A percentile compares a stretch with the other conserved stretches of the same genome.
These are phyloP conservation scores for Sebastolobus alascanus DNA, from an alignment of 2,797 vertebrate species.

Conservation along the genomic window DNA sequence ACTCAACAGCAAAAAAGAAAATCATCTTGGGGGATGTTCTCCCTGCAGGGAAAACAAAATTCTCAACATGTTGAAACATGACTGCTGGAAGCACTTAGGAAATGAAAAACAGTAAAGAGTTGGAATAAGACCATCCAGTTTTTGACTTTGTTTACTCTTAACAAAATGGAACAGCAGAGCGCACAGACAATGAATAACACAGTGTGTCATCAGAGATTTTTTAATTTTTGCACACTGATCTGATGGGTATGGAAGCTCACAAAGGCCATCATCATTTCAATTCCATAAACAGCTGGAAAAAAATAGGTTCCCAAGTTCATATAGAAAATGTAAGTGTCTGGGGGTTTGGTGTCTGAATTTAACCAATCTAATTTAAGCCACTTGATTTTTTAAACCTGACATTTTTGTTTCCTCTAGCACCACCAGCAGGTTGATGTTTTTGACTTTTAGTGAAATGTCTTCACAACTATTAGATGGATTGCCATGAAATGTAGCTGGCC, in stretches of 20 bases:
- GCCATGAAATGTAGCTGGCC: not conserved
- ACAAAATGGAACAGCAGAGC: not conserved
- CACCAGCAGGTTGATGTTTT: no score
- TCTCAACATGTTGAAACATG: conserved; percentile 69
- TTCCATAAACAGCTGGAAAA: not conserved
- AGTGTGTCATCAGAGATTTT: not conserved
- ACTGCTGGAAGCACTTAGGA: conserved; percentile 34
- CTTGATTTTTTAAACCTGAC: not conserved
- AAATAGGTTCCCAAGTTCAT: not conserved
- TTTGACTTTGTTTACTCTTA: conserved; percentile 30
- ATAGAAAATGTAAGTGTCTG: no score
- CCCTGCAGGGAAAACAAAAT: conserved; percentile 49
- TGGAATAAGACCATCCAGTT: not conserved
- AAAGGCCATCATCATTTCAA: not conserved
- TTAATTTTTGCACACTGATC: not conserved
- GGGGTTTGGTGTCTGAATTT: not conserved
- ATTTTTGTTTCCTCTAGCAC: not conserved
- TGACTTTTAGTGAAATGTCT: not conserved
- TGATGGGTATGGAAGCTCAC: conserved; percentile 3
- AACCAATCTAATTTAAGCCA: not conserved
- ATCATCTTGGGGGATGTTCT: conserved; percentile 64
- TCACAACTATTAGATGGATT: not conserved
- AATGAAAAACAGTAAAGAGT: conserved; percentile 11
- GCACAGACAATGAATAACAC: not conserved
- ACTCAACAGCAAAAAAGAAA: conserved; percentile 53